Conservation (phyloP, 2,113 vertebrate genomes). For the Calyptommatus sinebrachiatus region DNA sequence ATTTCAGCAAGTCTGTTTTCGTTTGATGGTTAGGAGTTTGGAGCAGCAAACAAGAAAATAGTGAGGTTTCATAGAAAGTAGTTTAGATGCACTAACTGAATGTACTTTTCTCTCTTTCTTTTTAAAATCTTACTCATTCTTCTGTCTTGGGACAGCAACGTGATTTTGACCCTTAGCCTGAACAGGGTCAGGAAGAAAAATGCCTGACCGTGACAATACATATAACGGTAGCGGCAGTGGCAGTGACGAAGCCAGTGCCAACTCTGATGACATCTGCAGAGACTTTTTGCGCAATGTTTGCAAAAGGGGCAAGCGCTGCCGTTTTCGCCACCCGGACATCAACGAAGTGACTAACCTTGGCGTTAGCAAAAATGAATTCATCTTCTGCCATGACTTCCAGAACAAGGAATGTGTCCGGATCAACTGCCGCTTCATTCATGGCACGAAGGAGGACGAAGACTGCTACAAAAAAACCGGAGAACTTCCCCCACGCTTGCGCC, state of each 20-base stretch:
- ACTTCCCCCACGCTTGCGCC: conserved; percentile 85
- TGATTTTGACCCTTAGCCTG: conserved; percentile 37
- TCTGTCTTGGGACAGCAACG: conserved; percentile 18
- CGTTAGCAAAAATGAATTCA: conserved; percentile 95
- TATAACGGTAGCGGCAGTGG: conserved; percentile 68
- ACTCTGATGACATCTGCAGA: conserved; percentile 85
- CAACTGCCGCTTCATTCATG: conserved; percentile 94
- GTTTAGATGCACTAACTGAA: not conserved
- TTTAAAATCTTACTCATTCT: not conserved
- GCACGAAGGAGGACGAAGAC: conserved; percentile 95
- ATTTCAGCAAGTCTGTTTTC: not conserved
- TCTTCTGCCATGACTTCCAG: conserved; percentile 97
- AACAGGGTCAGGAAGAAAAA: conserved; percentile 59
- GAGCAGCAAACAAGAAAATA: not conserved
- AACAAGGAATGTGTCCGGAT: conserved; percentile 93
- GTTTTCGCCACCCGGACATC: conserved; percentile 93
- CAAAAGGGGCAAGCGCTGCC: conserved; percentile 93
- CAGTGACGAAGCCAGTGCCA: conserved; percentile 71
- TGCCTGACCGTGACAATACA: conserved; percentile 92
- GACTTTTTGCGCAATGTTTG: conserved; percentile 96
- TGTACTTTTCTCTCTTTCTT: not conserved
- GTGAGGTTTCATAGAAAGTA: not conserved
- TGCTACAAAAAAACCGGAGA: conserved; percentile 95
- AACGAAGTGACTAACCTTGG: conserved; percentile 92
- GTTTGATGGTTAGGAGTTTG: not conserved